phyloP scores from a whole-genome alignment of 2,113 vertebrate genomes.

The Egretta garzetta region DNA sequence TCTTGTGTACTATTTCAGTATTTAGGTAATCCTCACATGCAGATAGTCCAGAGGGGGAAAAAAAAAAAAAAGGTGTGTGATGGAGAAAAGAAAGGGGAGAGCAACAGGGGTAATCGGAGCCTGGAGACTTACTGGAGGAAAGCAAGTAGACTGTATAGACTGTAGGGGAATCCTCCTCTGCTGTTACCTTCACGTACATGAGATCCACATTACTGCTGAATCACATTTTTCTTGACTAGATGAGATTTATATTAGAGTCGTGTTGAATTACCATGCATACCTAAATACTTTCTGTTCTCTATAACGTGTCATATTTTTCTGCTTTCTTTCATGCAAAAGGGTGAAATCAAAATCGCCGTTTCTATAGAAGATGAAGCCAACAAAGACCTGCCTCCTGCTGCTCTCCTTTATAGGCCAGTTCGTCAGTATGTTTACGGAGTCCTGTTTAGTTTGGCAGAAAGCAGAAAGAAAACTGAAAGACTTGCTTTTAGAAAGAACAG shows the following conservation, averaged over 20 bases:
- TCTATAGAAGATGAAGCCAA: constrained; percentile 97
- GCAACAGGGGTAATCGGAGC: background rate
- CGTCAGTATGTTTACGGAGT: constrained; percentile 97
- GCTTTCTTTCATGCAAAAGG: constrained; percentile 83
- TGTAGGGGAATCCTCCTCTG: background rate
- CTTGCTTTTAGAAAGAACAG: constrained; percentile 92
- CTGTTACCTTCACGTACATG: background rate
- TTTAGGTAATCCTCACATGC: background rate
- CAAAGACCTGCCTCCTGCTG: constrained; percentile 94
- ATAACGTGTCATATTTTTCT: constrained; percentile 72
- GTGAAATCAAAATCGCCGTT: constrained; percentile 95
- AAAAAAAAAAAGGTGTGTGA: background rate
- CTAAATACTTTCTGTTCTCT: constrained; percentile 44
- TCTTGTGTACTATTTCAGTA: background rate
- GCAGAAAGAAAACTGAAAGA: constrained; percentile 92
- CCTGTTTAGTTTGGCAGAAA: constrained; percentile 95
- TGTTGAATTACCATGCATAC: background rate
- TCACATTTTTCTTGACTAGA: background rate
- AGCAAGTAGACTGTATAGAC: background rate
- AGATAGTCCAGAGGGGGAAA: background rate
- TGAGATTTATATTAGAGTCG: background rate
- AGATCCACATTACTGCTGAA: background rate
- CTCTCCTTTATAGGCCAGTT: constrained; percentile 91
- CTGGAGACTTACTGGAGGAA: background rate
- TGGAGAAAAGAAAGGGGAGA: background rate